phyloP scores from a whole-genome alignment of 2,113 vertebrate genomes.

The Fulmarus glacialis region DNA sequence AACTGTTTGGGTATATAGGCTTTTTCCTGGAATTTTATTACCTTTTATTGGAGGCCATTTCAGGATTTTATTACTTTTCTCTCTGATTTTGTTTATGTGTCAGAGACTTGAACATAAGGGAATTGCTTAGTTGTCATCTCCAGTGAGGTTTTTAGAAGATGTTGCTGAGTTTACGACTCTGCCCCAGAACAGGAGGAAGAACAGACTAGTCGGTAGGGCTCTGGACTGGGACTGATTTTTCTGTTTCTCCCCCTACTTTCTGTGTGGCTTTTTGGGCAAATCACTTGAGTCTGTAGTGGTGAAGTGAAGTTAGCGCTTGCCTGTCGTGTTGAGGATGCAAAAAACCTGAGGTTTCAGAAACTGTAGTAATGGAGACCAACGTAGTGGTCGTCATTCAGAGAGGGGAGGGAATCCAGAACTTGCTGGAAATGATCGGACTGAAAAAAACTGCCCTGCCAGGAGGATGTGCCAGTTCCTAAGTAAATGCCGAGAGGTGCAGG shows the following conservation, averaged over 20 bases:
- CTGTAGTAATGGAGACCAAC: neutral
- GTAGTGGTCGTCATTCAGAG: neutral
- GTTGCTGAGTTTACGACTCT: conserved; percentile 23
- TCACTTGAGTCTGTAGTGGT: neutral
- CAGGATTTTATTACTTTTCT: conserved; percentile 57
- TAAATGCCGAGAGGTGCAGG: neutral
- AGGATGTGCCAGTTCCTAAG: neutral
- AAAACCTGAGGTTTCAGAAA: neutral
- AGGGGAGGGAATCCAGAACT: neutral
- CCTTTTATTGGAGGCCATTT: conserved; percentile 65
- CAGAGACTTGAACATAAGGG: conserved; percentile 48
- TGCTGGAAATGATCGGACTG: neutral
- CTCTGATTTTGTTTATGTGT: conserved; percentile 65
- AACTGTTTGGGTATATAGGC: conserved; percentile 47
- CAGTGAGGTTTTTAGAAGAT: conserved; percentile 31
- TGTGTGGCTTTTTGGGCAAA: neutral
- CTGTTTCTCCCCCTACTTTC: neutral
- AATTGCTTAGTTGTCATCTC: conserved; percentile 51
- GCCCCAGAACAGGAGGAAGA: neutral
- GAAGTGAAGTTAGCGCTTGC: neutral
- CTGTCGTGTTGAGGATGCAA: fast-evolving
- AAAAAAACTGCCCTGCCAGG: neutral
- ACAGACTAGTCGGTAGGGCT: neutral
- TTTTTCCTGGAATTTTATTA: conserved; percentile 58
- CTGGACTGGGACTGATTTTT: neutral